Evolutionary conservation across 2,797 vertebrate species (phyloP), one percentile per base, ranked within the genome.

Genomic region (Microcaecilia unicolor): DNA sequence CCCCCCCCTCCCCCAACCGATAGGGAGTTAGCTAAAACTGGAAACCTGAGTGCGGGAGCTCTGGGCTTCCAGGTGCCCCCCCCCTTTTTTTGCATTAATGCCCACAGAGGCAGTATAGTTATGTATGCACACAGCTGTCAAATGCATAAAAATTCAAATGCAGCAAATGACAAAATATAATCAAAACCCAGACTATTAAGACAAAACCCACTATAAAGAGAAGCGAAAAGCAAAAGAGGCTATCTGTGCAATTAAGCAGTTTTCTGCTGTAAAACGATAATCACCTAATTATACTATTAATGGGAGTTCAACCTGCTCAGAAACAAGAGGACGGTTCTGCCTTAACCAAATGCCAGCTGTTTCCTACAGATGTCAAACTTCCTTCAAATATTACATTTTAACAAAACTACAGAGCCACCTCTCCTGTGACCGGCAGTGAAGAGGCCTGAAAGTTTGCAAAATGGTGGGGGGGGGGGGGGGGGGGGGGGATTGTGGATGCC

Each of bases 201-300:
- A 75, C 69, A 70, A 80, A 77, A 41, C 63, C 34, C 55, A 59
- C 70, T 66, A 64, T 70, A 78, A 76, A 65, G 70, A 68, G 66
- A 59, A 18, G 37, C 62, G 64, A 60, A 58, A 58, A 69, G 62
- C 57, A 53, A 34, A n/a, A 51, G 61, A 74, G 67, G 67, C 65
- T 41, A 61, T 59, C 78, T 70, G 67, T 65, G 76, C 80, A 84
- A 84, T 83, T 81, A 84, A 77, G 75, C 72, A 64, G 71, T 80
- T 80, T 81, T 78, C 76, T 81, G 78, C 76, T 73, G 66, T 74
- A 75, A 58, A 59, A 64, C 65, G 74, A 82, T 81, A 84, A 84
- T 84, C 76, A 80, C 77, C 77, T 81, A 84, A 85, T 85, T 85
- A 84, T 77, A 79, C 77, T 78, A 83, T 83, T 85, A 84, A 85